Evolutionary conservation across 2,113 vertebrate species (phyloP).

Genomic region (Eleginops maclovinus): DNA sequence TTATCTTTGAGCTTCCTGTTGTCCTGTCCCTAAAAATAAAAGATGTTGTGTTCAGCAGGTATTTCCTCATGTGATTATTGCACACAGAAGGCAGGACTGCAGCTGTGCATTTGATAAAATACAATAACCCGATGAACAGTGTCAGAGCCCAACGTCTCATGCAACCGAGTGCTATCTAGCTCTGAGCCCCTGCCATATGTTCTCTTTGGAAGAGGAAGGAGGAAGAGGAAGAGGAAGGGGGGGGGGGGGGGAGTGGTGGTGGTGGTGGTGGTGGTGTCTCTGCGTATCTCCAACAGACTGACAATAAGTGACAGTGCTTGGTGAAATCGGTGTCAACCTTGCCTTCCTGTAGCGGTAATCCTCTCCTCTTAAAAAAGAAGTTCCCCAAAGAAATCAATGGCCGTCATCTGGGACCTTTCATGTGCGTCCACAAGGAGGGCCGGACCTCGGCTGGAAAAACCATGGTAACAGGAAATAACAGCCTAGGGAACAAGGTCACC

Average conservation of each 20-base stretch:
- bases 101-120: constrained; percentile 22
- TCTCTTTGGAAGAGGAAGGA: constrained; percentile 41
- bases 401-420: constrained; percentile 65
- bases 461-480: constrained; percentile 56
- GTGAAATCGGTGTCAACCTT: constrained; percentile 60
- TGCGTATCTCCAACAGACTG: constrained; percentile 44
- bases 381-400: constrained; percentile 65
- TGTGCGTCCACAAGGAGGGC: constrained; percentile 45
- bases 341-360: constrained; percentile 60
- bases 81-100: background rate
- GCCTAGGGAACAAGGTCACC: constrained; percentile 22
- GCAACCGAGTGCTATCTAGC: constrained; percentile 33
- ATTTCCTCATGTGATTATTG: background rate
- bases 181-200: constrained; percentile 61
- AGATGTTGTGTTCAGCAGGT: background rate
- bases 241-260: background rate
- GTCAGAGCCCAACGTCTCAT: constrained; percentile 20
- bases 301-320: constrained; percentile 62
- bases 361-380: constrained; percentile 24
- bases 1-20: background rate
- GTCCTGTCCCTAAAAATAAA: background rate
- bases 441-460: constrained; percentile 44
- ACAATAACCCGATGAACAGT: constrained; percentile 27
- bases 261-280: background rate
- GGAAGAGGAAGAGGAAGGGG: constrained; percentile 7